Evolutionary conservation across 2,888 invertebrate genomes (phyloP), one percentile per base, ranked within the genome.

Genomic region (Girardia tigrina): DNA sequence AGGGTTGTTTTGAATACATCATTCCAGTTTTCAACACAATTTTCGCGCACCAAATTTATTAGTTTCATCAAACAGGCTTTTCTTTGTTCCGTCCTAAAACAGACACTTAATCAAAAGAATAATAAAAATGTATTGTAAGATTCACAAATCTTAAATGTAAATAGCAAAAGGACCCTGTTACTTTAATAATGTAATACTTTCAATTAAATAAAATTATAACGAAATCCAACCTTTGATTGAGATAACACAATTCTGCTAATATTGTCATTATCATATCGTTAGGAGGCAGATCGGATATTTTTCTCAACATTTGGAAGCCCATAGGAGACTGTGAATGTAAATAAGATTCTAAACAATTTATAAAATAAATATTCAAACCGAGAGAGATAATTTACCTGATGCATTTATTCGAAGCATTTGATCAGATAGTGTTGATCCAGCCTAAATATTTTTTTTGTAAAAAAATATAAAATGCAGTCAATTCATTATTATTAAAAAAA

Each of bases 11-110:
- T 56, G n/a, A 56, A 56, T 56, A 56, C 56, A 6, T 56, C 56
- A 56, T 56, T 56, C 56, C 56, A 56, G 23, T 56, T 56, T n/a
- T 56, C 56, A 8, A 56, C 56, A 12, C 8, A 4, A 16, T 56
- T 56, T 23, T 56, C 56, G 20, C 56, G n/a, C 8, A 56, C 56
- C 23, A 56, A 56, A 56, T 56, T 56, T n/a, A 56, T 56, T n/a
- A 56, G 23, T 56, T 56, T 56, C 56, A 56, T 56, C n/a, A 56
- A n/a, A n/a, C 56, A 56, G n/a, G 56, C 56, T n/a, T 56, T 56
- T 16, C 56, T 56, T 56, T 56, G 56, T n/a, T 56, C 56, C 2
- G 56, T 56, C n/a, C 56, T 56, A 16, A n/a, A 56, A 56, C 36
- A 36, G 36, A 12, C 8, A 36, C n/a, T 36, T n/a, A n/a, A n/a